Evolutionary conservation across 2,797 vertebrate species (phyloP).

Genomic region (Pseudochirops corinnae): DNA sequence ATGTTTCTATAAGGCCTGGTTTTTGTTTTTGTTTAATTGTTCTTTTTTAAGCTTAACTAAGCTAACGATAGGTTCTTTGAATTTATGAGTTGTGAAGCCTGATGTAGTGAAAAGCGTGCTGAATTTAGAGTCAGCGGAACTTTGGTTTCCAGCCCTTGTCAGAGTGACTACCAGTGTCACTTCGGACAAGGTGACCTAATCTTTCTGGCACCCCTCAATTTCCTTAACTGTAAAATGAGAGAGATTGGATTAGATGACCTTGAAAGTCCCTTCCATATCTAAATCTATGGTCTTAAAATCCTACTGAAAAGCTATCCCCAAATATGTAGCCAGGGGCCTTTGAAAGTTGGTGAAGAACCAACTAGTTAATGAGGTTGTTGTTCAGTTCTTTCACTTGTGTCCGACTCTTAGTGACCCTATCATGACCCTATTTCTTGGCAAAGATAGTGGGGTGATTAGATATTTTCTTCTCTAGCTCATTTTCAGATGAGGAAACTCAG

Average conservation of each 20-base stretch:
- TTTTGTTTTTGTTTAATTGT: background rate
- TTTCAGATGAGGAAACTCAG: background rate
- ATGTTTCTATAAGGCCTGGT: background rate
- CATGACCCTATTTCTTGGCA: background rate
- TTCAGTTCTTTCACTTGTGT: background rate
- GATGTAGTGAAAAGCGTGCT: background rate
- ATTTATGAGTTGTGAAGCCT: background rate
- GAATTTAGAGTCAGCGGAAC: background rate
- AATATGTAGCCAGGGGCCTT: background rate
- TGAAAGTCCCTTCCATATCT: background rate
- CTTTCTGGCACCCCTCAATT: background rate
- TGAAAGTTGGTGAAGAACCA: background rate
- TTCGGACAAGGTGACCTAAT: background rate
- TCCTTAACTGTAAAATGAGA: background rate
- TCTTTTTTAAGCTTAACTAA: conserved; percentile 13
- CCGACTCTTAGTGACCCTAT: background rate
- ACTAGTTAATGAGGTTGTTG: background rate
- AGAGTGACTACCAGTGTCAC: background rate
- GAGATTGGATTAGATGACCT: background rate
- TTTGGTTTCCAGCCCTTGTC: background rate
- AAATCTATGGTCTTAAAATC: background rate
- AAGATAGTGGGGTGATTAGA: background rate
- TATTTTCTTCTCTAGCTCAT: background rate
- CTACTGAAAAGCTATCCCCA: background rate
- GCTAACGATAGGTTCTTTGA: background rate